Evolutionary conservation across 2,113 vertebrate genomes (phyloP), one percentile per base, ranked within the genome.

Genomic region (Lathamus discolor): DNA sequence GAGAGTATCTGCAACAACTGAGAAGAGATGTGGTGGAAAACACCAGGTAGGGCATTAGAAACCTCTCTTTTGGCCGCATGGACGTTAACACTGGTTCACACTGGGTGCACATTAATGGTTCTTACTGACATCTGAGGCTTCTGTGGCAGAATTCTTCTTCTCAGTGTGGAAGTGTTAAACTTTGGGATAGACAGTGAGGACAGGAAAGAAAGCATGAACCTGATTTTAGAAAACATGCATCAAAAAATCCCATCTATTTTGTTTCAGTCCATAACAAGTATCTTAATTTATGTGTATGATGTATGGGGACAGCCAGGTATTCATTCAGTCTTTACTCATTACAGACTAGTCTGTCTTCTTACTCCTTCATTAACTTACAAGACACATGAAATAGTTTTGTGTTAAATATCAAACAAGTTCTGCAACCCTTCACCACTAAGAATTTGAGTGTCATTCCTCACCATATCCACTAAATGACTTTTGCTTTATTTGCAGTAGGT

Each of bases 11-110:
- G 37, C 99, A 98, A 44, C 98, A 98, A 31, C 97, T 99, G 88
- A 98, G 98, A 83, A 98, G 98, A 94, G 98, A 98, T 46, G 98
- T 98, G 41, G 98, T 98, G 52, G 98, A 98, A 80, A 98, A 97
- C 91, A 98, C 98, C 93, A 98, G 99, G 99, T 99, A 73, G 39
- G 59, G 29, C 13, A 18, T 6, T 10, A 28, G 44, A 66, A 91
- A 68, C 14, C 43, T 81, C 72, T 67, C 61, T 61, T 74, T 35
- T n/a, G 41, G 24, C 54, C 33, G 51, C 17, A 11, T 37, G 28
- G 22, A 10, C 6, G 1, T 35, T 10, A 20, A 6, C 16, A 35
- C 18, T 15, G 24, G 24, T 18, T 88, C 22, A 14, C 10, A n/a
- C 0, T 10, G 41, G 54, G 5, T 24, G 35, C 54, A 18, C 4